Evolutionary conservation across 1,140 invertebrate species (phyloP), one percentile per base, ranked within the genome.

Genomic region (Andricus grossulariae): DNA sequence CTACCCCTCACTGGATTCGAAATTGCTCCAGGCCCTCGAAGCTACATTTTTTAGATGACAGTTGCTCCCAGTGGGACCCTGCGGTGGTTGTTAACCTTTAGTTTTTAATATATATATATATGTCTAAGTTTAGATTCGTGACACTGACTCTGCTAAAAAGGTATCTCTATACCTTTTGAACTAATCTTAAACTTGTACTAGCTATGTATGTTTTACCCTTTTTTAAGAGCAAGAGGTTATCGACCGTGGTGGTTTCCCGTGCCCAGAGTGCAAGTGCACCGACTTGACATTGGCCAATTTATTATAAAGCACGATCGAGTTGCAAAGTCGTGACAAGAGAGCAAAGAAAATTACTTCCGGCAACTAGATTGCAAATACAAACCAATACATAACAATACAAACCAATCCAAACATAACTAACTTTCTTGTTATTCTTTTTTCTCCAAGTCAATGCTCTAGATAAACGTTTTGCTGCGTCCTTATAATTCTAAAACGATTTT

Each of bases 231-330:
- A 39, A 66, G 57, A 66, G 57, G 57, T 66, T 66, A 15, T 21
- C 25, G 60, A 66, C 57, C 57, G 25, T 39, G 32, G 15, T 66
- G 11, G 39, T 66, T 66, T 66, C 32, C 19, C 57, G 21, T 16
- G 13, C 39, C 32, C 12, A 16, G 39, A 66, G 25, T 66, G 25
- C 60, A 66, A 66, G 60, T 32, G 60, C 25, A 66, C 60, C n/a
- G 39, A 39, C 25, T 66, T 66, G 60, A 66, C 60, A 66, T 66
- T 66, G 60, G 60, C 25, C 32, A 66, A 66, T 66, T 66, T 66
- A 39, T 66, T 66, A 32, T 66, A 66, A 66, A 66, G 39, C 60
- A 66, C 60, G 25, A 66, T 66, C 57, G 57, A 39, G 60, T n/a
- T 66, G n/a, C 60, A 45, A 66, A 66, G 25, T 66, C 60, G 60